Evolutionary conservation across 2,113 vertebrate species (phyloP), one percentile per base, ranked within the genome.

Genomic region (Cathartes aura): DNA sequence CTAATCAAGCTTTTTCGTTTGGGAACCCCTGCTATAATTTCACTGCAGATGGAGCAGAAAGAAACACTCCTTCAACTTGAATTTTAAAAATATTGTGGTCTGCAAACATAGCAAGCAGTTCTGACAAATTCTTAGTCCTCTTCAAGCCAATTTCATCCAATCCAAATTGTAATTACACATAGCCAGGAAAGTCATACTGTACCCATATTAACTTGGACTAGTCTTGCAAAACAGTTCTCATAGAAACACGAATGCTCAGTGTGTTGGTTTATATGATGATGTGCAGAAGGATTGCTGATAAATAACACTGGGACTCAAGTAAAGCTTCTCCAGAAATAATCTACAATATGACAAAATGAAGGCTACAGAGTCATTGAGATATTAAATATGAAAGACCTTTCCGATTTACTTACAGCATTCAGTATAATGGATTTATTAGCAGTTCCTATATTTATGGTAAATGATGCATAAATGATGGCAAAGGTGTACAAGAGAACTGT

Each of bases 381-480:
- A 96, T 91, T 98, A 93, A 98, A 95, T 90, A 91, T 84, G 76
- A 96, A 97, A 97, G 91, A 95, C 66, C 66, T 94, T 96, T 91
- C 87, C 0, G 4, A 91, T 96, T 97, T 89, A 80, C 87, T 94
- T 93, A 76, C 56, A 95, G 90, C 79, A 78, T 96, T 95, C 95
- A 66, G 34, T 89, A 91, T 75, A 96, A 92, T 30, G 43, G 88
- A 98, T 98, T 98, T 98, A 98, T 98, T 97, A 95, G 90, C 40
- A 92, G 85, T 78, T 90, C 83, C 73, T 91, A 82, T 88, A 95
- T 98, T 91, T 93, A 89, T 91, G 82, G 94, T 91, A 98, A 98
- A 96, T 97, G 96, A 95, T 97, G 92, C 96, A 98, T 98, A 97
- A 96, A 96, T 94, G 80, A 98, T 96, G 89, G 86, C 56, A 95